Conservation (phyloP, 37 sponge, comb jelly and placozoan species). For the Ephydatia muelleri region DNA sequence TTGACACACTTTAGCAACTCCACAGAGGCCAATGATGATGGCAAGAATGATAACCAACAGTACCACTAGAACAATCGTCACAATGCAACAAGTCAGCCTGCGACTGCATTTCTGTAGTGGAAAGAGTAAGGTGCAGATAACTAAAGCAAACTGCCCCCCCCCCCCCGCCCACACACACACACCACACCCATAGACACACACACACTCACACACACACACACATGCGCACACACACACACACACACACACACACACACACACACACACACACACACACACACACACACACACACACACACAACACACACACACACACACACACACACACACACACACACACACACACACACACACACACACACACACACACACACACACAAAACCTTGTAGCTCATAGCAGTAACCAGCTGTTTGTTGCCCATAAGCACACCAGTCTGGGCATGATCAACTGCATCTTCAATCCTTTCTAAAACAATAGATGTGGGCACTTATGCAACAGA, state of each 20-base stretch:
- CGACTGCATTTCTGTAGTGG: neutral
- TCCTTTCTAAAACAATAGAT: no score
- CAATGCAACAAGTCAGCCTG: neutral
- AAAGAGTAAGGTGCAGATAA: neutral
- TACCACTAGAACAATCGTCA: neutral
- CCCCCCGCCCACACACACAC: neutral
- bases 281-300: neutral
- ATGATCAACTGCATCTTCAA: no score
- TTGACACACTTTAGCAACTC: neutral
- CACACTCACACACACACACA: no score
- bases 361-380: no score
- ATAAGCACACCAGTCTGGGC: no score
- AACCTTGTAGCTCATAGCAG: no score
- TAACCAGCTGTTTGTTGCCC: no score
- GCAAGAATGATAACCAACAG: neutral
- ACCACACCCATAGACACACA: no score
- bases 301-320: no score
- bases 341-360: no score
- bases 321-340: no score
- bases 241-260: neutral
- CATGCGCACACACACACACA: neutral
- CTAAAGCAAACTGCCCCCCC: neutral
- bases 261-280: neutral
- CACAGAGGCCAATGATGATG: neutral
- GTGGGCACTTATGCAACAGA: no score